phyloP scores from a whole-genome alignment of 2,113 vertebrate genomes.

The Blennius ocellaris region DNA sequence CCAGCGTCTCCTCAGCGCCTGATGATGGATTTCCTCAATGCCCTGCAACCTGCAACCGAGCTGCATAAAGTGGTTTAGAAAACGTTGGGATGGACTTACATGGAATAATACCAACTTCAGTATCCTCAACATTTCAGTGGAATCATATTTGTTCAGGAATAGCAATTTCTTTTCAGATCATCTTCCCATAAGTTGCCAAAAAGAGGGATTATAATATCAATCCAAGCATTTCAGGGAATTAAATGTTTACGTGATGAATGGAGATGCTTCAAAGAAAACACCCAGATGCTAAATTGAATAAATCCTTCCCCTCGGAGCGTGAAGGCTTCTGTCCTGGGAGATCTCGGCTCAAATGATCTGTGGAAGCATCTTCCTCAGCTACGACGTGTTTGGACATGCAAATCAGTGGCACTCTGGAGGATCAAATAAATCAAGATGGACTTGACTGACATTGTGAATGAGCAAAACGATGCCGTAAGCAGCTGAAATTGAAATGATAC shows the following conservation, averaged over 20 bases:
- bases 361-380: slow-evolving; percentile 26
- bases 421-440: neutral
- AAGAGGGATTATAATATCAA: slow-evolving; percentile 1
- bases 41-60: too few relatives aligned
- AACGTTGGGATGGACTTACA: too few relatives aligned
- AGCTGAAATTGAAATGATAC: too few relatives aligned
- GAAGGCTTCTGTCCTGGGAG: slow-evolving; percentile 3
- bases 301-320: slow-evolving; percentile 5
- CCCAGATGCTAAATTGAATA: slow-evolving; percentile 26
- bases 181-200: neutral
- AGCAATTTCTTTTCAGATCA: neutral
- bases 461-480: neutral
- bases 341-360: slow-evolving; percentile 17
- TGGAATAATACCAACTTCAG: too few relatives aligned
- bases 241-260: neutral
- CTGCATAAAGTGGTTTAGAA: too few relatives aligned
- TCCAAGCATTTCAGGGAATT: neutral
- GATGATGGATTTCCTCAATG: too few relatives aligned
- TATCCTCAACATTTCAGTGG: neutral
- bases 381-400: slow-evolving; percentile 47
- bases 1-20: too few relatives aligned
- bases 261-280: slow-evolving; percentile 26
- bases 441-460: slow-evolving; percentile 15
- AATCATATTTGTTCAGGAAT: neutral
- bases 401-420: slow-evolving; percentile 1